A percentile compares a stretch with the other conserved stretches of the same genome.
Conservation (phyloP, 2,888 invertebrate genomes). For the Drosophila mimica region DNA sequence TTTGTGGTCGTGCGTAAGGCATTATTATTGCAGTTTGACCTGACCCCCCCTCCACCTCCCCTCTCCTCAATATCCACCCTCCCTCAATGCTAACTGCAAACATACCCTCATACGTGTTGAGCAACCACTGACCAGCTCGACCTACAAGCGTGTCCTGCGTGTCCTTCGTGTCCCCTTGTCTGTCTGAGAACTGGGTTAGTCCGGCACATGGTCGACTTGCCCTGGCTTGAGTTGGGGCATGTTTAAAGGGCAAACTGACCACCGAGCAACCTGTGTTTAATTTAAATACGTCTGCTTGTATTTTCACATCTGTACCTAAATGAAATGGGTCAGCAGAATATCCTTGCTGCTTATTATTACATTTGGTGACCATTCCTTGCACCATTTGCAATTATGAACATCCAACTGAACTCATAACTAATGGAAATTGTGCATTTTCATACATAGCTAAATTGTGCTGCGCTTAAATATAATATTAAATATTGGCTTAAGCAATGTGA, state of each 20-base stretch:
- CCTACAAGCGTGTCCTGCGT: constrained; percentile 17
- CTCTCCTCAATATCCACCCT: neutral
- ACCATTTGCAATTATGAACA: constrained; percentile 72
- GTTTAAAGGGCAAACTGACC: constrained; percentile 3
- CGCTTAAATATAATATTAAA: neutral
- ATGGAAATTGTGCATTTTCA: too few species aligned
- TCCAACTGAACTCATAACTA: constrained; percentile 55
- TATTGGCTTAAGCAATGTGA: neutral
- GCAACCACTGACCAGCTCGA: constrained; percentile 41
- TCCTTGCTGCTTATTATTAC: constrained; percentile 2
- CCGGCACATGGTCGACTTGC: constrained; percentile 43
- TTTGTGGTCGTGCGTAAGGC: constrained; percentile 54
- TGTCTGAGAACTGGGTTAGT: constrained; percentile 55
- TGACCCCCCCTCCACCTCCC: neutral
- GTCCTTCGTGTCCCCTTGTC: neutral
- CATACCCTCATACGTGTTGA: constrained; percentile 57
- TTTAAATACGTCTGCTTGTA: constrained; percentile 46
- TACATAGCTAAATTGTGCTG: neutral
- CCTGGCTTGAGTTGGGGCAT: constrained; percentile 11
- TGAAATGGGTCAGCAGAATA: neutral
- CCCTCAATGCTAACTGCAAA: constrained; percentile 15
- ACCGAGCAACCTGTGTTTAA: constrained; percentile 22
- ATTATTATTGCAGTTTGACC: constrained; percentile 19
- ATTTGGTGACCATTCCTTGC: neutral
- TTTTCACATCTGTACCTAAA: constrained; percentile 42